Conservation (phyloP, 2,888 invertebrate genomes). For the Leptopilina drosophilae region DNA sequence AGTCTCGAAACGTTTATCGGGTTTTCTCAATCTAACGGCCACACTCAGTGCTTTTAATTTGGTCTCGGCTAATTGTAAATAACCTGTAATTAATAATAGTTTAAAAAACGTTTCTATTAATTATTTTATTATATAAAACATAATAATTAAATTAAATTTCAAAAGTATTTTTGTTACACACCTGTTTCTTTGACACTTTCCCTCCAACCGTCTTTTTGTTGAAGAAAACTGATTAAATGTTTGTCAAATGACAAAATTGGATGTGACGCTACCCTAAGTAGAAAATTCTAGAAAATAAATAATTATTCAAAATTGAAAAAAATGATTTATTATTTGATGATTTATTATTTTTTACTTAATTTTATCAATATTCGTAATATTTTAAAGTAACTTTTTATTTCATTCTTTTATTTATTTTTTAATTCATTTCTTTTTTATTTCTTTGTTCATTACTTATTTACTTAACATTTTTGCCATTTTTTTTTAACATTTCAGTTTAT, state of each 20-base stretch:
- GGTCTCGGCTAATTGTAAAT: conserved; percentile 86
- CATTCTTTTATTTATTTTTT: too few species aligned
- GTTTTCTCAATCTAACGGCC: conserved; percentile 85
- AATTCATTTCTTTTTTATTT: too few species aligned
- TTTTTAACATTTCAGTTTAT: too few species aligned
- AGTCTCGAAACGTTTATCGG: conserved; percentile 85
- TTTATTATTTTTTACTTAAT: too few species aligned
- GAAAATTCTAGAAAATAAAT: conserved; percentile 80
- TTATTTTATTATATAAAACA: too few species aligned
- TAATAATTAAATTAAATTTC: conserved; percentile 19
- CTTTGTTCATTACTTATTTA: too few species aligned
- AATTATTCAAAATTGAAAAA: not conserved
- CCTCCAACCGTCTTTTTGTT: conserved; percentile 88
- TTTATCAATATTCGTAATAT: too few species aligned
- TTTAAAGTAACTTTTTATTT: too few species aligned
- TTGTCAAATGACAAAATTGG: conserved; percentile 85
- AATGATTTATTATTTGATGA: too few species aligned
- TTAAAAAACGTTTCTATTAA: not conserved
- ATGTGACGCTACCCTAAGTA: conserved; percentile 87
- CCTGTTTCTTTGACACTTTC: conserved; percentile 87
- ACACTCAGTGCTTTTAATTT: conserved; percentile 87
- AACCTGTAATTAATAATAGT: conserved; percentile 78
- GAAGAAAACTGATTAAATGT: conserved; percentile 87
- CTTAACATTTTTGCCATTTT: too few species aligned
- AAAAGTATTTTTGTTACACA: conserved; percentile 62